phyloP scores from a whole-genome alignment of 2,113 vertebrate genomes.

The Rhynchomys soricoides region DNA sequence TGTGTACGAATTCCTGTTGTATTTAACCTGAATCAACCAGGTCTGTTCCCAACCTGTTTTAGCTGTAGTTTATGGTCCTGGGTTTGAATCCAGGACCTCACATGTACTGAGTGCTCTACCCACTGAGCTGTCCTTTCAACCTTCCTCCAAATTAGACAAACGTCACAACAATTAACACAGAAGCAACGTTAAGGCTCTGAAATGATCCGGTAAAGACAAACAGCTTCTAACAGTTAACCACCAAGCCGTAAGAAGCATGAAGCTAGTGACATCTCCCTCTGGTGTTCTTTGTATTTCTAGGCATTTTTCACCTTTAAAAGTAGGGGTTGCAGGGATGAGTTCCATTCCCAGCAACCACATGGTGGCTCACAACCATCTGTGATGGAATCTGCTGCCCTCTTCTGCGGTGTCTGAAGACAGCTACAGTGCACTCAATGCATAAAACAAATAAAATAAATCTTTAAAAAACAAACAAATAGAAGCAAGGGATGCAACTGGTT shows the following conservation, averaged over 20 bases:
- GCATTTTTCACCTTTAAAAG: neutral
- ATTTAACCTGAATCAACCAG: neutral
- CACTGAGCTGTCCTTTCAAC: neutral
- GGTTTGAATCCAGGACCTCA: neutral
- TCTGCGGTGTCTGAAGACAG: no score
- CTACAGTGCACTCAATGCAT: no score
- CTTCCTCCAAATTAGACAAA: neutral
- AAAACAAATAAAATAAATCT: no score
- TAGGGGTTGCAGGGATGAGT: no score
- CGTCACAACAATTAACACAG: constrained; percentile 1
- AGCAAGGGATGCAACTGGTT: neutral
- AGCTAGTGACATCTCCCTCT: no score
- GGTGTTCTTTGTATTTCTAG: neutral
- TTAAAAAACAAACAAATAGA: neutral
- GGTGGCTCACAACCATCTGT: no score
- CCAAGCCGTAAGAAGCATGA: neutral
- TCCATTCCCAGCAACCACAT: no score
- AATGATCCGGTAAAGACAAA: neutral
- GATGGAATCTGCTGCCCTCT: no score
- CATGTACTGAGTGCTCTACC: no score
- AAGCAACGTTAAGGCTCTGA: constrained; percentile 23
- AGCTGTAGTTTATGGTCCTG: neutral
- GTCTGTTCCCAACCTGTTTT: neutral
- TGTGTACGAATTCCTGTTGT: neutral
- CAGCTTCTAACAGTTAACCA: neutral